Evolutionary conservation across 1,140 invertebrate genomes (phyloP).

Genomic region (Andricus grossulariae): DNA sequence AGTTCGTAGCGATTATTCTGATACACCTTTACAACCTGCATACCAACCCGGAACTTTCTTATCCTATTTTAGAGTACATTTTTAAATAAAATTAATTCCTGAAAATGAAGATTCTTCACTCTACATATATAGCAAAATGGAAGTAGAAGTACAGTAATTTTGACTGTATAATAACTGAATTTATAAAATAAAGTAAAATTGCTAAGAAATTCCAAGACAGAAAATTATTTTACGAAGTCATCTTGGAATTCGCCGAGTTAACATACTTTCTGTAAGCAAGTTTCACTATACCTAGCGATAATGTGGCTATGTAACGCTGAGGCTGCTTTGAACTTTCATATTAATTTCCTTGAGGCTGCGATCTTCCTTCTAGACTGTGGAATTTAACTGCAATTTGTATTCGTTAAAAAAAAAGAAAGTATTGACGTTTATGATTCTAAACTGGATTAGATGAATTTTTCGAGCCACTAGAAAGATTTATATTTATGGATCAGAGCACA

Average conservation of each 20-base stretch:
- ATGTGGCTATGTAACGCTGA: neutral
- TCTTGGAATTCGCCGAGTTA: conserved; percentile 11
- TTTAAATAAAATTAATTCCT: no score
- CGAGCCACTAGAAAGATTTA: neutral
- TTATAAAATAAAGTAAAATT: neutral
- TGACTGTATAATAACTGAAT: neutral
- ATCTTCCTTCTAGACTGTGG: conserved; percentile 3
- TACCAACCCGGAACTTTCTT: no score
- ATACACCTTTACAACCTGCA: no score
- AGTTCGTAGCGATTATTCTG: neutral
- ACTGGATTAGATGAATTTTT: neutral
- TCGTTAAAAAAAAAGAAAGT: conserved; percentile 16
- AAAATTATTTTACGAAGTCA: conserved; percentile 10
- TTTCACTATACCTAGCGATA: conserved; percentile 3
- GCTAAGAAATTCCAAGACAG: neutral
- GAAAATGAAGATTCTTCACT: no score
- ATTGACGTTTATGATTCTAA: conserved; percentile 6
- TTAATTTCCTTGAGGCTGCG: neutral
- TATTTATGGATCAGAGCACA: neutral
- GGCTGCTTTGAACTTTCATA: conserved; percentile 13
- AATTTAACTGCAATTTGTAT: conserved; percentile 11
- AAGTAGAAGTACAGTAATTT: neutral
- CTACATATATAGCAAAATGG: no score
- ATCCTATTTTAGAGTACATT: no score
- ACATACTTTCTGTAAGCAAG: conserved; percentile 17